A percentile compares a stretch with the other conserved stretches of the same genome.
phyloP scores from a whole-genome alignment of 1,140 invertebrate genomes.

The Rhagoletis pomonella region DNA sequence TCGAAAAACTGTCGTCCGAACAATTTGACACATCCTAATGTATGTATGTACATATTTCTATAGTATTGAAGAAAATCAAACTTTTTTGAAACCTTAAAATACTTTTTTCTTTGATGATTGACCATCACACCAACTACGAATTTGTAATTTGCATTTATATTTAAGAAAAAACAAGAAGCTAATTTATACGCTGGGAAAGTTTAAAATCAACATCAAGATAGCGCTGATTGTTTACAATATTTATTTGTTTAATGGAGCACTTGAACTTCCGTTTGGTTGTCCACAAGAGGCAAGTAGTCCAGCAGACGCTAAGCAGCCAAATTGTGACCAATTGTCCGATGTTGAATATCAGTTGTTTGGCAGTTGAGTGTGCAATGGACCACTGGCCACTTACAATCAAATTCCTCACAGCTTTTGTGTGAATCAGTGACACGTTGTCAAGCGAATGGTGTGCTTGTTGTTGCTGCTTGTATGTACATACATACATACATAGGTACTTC shows the following conservation, averaged over 20 bases:
- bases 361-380: constrained; percentile 6
- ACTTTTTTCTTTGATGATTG: no score
- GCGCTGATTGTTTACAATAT: constrained; percentile 13
- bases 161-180: background rate
- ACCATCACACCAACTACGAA: no score
- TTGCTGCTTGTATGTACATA: background rate
- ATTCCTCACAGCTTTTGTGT: constrained; percentile 51
- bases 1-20: no score
- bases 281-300: background rate
- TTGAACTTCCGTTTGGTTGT: constrained; percentile 35
- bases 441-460: background rate
- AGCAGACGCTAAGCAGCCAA: background rate
- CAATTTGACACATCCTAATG: no score
- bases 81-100: no score
- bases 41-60: no score
- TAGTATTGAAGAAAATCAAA: no score
- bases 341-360: constrained; percentile 35
- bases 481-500: background rate
- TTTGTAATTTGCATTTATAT: no score
- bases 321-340: constrained; percentile 15
- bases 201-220: constrained; percentile 8
- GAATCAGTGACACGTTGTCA: constrained; percentile 46
- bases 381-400: constrained; percentile 37
- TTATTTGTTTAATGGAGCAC: constrained; percentile 44
- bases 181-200: background rate